A percentile compares a stretch with the other conserved stretches of the same genome.
Evolutionary conservation across 2,113 vertebrate species (phyloP).

Genomic region (Plotosus lineatus): DNA sequence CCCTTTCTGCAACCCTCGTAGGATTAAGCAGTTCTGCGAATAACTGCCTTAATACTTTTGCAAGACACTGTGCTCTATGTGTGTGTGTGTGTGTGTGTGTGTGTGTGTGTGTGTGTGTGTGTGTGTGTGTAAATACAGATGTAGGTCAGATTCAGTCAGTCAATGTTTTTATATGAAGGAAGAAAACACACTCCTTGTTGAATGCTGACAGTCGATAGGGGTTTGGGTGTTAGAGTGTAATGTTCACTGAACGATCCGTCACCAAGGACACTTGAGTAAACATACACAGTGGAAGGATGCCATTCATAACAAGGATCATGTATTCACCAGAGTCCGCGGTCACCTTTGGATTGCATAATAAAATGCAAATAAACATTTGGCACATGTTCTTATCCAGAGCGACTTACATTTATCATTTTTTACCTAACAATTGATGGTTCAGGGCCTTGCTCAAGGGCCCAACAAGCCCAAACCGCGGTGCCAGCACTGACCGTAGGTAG

Average conservation of each 20-base stretch:
- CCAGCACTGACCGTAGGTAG: too few species aligned
- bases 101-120: not conserved
- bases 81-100: not conserved
- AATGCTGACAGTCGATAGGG: not conserved
- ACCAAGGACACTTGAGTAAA: not conserved
- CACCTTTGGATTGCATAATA: too few species aligned
- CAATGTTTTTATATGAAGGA: conserved; percentile 54
- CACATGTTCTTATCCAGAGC: too few species aligned
- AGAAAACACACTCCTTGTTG: conserved; percentile 23
- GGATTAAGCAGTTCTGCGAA: too few species aligned
- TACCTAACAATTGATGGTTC: too few species aligned
- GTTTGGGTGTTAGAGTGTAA: not conserved
- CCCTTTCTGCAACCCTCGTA: too few species aligned
- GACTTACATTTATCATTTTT: too few species aligned
- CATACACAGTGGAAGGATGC: conserved; percentile 5
- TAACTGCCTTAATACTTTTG: conserved; percentile 3
- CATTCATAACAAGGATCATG: conserved; percentile 13
- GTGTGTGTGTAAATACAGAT: conserved; percentile 43
- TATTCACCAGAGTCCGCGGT: not conserved
- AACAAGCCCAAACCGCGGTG: too few species aligned
- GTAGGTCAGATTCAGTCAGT: conserved; percentile 71
- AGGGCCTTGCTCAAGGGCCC: too few species aligned
- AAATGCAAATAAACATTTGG: too few species aligned
- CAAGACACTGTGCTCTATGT: not conserved
- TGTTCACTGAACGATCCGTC: not conserved